Evolutionary conservation across 2,888 invertebrate genomes (phyloP), one percentile per base, ranked within the genome.

Genomic region (Oeneis ivallda): DNA sequence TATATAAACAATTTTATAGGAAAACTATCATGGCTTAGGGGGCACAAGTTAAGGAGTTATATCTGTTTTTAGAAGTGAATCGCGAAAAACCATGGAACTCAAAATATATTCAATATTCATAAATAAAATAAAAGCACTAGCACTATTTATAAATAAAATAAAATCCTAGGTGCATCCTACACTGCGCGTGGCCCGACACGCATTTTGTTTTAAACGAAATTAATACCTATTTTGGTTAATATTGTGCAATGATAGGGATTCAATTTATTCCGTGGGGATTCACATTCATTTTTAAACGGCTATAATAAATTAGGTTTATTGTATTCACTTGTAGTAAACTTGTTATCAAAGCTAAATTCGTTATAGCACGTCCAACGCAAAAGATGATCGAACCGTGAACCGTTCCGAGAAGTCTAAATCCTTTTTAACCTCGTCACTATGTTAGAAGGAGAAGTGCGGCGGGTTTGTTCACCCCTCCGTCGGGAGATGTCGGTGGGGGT

Each of bases 401-500:
- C 84, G 82, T 82, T 82, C 82, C 78, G 83, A 84, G 84, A 85
- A 86, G 84, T 87, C 85, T 86, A 87, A 89, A 89, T 89, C 87
- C 89, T 89, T 89, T 87, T 89, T 86, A 89, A 87, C 86, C 85
- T 90, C 86, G 82, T 85, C 86, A 86, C 80, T 84, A 84, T 82
- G 87, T 87, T 86, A 88, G 89, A 91, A 89, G 84, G 89, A 89
- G 88, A 87, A 85, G 86, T 79, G 84, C 82, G 84, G 85, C 83
- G 86, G 88, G 90, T 90, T 90, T 90, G 89, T 90, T 89, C 90
- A 89, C 87, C 91, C 84, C 87, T 75, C 73, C 67, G 76, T 89
- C 88, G 89, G 79, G 82, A 76, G 84, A 79, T 79, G 66, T 87
- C 88, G 88, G 77, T 72, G 80, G 72, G 72, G 76, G 78, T 88